Evolutionary conservation across 2,113 vertebrate genomes (phyloP).

Genomic region (Cygnus atratus): DNA sequence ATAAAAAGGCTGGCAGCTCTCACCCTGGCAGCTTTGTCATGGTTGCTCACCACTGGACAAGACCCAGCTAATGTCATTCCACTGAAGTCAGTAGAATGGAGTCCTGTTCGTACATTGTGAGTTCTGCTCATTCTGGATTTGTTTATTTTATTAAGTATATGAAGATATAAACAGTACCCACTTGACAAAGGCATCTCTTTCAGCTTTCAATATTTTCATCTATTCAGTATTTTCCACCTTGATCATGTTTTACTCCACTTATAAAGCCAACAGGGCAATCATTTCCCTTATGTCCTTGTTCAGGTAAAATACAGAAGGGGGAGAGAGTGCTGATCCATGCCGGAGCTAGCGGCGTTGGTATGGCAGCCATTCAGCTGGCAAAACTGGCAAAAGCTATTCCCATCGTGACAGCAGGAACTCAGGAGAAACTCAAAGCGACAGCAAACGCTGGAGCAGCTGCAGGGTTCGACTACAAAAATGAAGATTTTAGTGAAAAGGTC

Average conservation of each 20-base stretch:
- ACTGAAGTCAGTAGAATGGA: background rate
- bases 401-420: slow-evolving; percentile 81
- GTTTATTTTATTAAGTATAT: background rate
- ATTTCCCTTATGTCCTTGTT: background rate
- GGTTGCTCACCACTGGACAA: background rate
- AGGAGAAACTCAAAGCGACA: slow-evolving; percentile 78
- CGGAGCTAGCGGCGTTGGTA: slow-evolving; percentile 84
- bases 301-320: slow-evolving; percentile 81
- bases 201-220: background rate
- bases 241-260: background rate
- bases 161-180: background rate
- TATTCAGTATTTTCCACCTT: background rate
- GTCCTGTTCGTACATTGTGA: background rate
- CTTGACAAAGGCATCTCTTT: background rate
- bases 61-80: background rate
- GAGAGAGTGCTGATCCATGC: slow-evolving; percentile 83
- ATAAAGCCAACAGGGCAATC: background rate
- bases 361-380: slow-evolving; percentile 84
- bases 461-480: slow-evolving; percentile 85
- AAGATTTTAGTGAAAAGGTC: slow-evolving; percentile 79
- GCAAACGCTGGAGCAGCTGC: slow-evolving; percentile 76
- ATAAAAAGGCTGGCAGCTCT: background rate
- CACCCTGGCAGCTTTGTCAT: background rate
- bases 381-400: slow-evolving; percentile 80
- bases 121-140: background rate